Percentiles rank a stretch among this genome's conserved stretches.
Conservation (phyloP, 2,888 invertebrate species). For the Adineta ricciae region DNA sequence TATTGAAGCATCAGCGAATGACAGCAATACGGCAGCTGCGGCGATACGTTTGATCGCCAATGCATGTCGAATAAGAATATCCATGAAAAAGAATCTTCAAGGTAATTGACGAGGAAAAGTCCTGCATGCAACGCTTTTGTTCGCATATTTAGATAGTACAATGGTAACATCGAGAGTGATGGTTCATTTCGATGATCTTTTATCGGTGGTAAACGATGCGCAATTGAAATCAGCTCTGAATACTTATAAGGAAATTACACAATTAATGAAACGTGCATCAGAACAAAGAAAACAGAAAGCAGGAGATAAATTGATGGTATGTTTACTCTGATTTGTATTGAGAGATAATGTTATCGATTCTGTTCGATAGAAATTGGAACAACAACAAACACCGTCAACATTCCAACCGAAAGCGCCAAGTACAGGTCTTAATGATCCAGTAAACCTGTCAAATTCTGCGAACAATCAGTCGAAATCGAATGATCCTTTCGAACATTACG, state of each 20-base stretch:
- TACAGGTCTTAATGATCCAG: neutral
- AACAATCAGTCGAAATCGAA: slow-evolving; percentile 38
- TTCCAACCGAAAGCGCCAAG: neutral
- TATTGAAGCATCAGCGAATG: slow-evolving; percentile 64
- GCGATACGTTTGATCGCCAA: slow-evolving; percentile 83
- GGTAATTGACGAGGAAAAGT: too few relatives aligned
- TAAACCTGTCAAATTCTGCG: neutral
- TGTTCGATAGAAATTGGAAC: neutral
- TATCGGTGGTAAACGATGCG: slow-evolving; percentile 93
- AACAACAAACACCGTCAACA: neutral
- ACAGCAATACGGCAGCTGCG: slow-evolving; percentile 46
- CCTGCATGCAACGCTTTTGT: neutral
- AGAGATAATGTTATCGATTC: too few relatives aligned
- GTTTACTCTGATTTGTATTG: neutral
- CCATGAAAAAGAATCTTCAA: slow-evolving; percentile 80
- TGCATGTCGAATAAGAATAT: slow-evolving; percentile 82
- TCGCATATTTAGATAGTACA: slow-evolving; percentile 66
- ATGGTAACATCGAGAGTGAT: slow-evolving; percentile 81
- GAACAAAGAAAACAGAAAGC: slow-evolving; percentile 45
- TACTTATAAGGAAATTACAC: slow-evolving; percentile 45
- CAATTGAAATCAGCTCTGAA: slow-evolving; percentile 78
- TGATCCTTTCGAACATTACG: slow-evolving; percentile 69
- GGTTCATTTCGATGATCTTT: slow-evolving; percentile 80
- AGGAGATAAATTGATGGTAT: slow-evolving; percentile 44
- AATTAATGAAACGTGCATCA: slow-evolving; percentile 44